Conservation (phyloP, 1,140 invertebrate species). For the Neodiprion lecontei region DNA sequence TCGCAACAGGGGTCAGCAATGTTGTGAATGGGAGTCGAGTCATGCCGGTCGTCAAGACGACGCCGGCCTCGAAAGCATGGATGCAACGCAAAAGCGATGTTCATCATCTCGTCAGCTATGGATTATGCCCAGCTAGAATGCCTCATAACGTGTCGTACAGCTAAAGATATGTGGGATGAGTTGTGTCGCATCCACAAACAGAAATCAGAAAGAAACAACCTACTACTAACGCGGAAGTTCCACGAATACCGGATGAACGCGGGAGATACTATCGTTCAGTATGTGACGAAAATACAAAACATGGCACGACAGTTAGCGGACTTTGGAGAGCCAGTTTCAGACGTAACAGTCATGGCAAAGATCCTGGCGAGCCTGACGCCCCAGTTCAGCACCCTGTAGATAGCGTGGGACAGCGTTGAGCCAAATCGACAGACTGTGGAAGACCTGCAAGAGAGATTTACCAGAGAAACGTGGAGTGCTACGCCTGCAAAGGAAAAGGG, state of each 20-base stretch:
- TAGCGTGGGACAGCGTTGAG: neutral
- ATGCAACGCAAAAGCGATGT: conserved; percentile 21
- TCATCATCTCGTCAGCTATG: neutral
- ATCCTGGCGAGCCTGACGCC: neutral
- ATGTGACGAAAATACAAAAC: conserved; percentile 10
- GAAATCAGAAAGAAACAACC: conserved; percentile 14
- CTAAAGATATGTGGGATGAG: conserved; percentile 25
- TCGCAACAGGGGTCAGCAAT: conserved; percentile 16
- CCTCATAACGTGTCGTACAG: conserved; percentile 9
- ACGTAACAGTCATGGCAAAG: conserved; percentile 11
- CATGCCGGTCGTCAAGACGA: neutral
- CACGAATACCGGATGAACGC: neutral
- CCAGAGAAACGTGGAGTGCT: conserved; percentile 9
- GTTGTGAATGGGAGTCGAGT: conserved; percentile 18
- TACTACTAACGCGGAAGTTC: conserved; percentile 19
- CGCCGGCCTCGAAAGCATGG: conserved; percentile 1
- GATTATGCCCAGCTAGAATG: conserved; percentile 17
- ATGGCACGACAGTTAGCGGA: conserved; percentile 12
- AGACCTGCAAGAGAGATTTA: conserved; percentile 11
- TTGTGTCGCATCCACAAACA: conserved; percentile 7
- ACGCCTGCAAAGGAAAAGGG: neutral
- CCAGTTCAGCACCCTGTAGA: neutral
- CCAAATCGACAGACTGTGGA: neutral
- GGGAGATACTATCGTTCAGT: conserved; percentile 3
- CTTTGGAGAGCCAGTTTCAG: conserved; percentile 13